Percentiles rank a stretch among this genome's conserved stretches.
Conservation (phyloP, 2,888 invertebrate species). For the Selenia dentaria region DNA sequence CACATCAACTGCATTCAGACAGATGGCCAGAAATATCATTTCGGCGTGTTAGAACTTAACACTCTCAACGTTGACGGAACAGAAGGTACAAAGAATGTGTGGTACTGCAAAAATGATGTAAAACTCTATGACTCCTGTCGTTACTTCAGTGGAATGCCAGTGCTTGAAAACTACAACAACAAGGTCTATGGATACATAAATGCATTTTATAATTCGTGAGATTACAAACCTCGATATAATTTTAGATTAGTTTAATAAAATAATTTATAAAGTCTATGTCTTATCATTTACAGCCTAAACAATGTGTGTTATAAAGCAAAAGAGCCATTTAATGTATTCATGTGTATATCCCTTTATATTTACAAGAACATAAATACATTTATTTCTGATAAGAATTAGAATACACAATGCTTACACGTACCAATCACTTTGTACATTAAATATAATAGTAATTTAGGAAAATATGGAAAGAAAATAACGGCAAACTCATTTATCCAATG, state of each 20-base stretch:
- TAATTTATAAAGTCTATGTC: constrained; percentile 36
- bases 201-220: constrained; percentile 90
- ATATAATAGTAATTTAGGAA: constrained; percentile 65
- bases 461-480: constrained; percentile 60
- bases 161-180: constrained; percentile 90
- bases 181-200: constrained; percentile 91
- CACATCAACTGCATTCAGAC: constrained; percentile 93
- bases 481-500: constrained; percentile 72
- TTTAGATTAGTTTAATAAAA: constrained; percentile 46
- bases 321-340: constrained; percentile 72
- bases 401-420: constrained; percentile 79
- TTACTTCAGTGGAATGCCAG: constrained; percentile 87
- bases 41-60: constrained; percentile 93
- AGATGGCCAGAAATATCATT: constrained; percentile 91
- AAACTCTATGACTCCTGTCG: constrained; percentile 87
- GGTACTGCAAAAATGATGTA: constrained; percentile 88
- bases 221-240: constrained; percentile 34
- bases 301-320: constrained; percentile 31
- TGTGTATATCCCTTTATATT: constrained; percentile 81
- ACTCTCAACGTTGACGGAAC: constrained; percentile 87
- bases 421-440: constrained; percentile 81
- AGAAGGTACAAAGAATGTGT: constrained; percentile 89
- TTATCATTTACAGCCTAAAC: constrained; percentile 33
- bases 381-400: constrained; percentile 56
- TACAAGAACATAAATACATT: constrained; percentile 83